phyloP scores from a whole-genome alignment of 2,797 vertebrate species.

The Melanotaenia trifasciata region DNA sequence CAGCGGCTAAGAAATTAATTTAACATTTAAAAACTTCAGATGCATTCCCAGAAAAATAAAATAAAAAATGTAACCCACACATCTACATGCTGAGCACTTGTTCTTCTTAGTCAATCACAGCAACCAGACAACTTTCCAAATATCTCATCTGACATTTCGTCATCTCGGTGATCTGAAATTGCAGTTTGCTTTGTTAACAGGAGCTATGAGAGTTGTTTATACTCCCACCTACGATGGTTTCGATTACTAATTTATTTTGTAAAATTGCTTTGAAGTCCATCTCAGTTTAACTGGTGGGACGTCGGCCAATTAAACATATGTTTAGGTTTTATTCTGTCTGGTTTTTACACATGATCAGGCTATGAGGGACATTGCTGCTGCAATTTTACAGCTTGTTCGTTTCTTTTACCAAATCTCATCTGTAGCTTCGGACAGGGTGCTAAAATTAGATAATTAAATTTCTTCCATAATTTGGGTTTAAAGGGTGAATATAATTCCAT shows the following conservation, averaged over 20 bases:
- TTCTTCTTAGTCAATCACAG: conserved; percentile 40
- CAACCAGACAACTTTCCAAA: conserved; percentile 38
- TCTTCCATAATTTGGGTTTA: neutral
- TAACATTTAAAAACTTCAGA: conserved; percentile 25
- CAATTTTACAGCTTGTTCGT: neutral
- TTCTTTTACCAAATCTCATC: neutral
- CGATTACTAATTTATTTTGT: conserved; percentile 28
- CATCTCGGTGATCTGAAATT: conserved; percentile 25
- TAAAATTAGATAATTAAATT: conserved; percentile 7
- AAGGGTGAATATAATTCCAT: neutral
- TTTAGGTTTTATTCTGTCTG: conserved; percentile 7
- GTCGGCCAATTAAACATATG: neutral
- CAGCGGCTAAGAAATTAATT: conserved; percentile 22
- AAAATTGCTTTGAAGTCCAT: conserved; percentile 12
- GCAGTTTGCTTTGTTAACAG: conserved; percentile 41
- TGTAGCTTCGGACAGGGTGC: neutral
- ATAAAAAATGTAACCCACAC: conserved; percentile 28
- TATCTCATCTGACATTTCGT: conserved; percentile 32
- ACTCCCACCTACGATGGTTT: conserved; percentile 39
- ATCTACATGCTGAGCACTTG: conserved; percentile 28
- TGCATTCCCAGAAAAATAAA: conserved; percentile 27
- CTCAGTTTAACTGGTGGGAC: neutral
- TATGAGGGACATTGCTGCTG: neutral
- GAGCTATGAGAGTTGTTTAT: conserved; percentile 33
- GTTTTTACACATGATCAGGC: neutral